phyloP scores from a whole-genome alignment of 2,113 vertebrate species.

The Rynchops niger region DNA sequence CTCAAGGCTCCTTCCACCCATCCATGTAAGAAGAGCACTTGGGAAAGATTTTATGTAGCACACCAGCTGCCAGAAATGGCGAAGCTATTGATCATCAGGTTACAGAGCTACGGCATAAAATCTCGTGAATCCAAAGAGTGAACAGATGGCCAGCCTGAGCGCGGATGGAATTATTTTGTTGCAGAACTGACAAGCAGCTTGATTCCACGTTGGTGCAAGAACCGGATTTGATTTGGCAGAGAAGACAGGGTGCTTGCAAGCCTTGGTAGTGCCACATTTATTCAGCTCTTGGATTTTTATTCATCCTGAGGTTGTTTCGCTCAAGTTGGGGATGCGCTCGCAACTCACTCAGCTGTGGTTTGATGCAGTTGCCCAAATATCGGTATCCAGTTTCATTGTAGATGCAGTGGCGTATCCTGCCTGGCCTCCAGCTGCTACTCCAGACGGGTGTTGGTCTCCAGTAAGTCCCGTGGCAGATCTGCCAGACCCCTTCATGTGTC shows the following conservation, averaged over 20 bases:
- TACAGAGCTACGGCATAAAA: conserved; percentile 45
- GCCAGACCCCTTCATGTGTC: neutral
- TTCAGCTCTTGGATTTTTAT: neutral
- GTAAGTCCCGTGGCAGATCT: neutral
- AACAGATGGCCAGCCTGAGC: conserved; percentile 57
- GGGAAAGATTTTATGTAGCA: conserved; percentile 16
- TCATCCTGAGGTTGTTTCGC: neutral
- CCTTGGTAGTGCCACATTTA: neutral
- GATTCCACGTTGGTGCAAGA: conserved; percentile 16
- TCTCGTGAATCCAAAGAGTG: conserved; percentile 25
- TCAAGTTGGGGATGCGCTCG: neutral
- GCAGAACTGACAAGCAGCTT: conserved; percentile 58
- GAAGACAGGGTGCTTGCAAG: conserved; percentile 5
- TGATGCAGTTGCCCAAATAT: neutral
- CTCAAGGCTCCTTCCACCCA: neutral
- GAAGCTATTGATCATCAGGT: conserved; percentile 56
- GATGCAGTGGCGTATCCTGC: neutral
- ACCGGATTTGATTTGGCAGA: conserved; percentile 17
- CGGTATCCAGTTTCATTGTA: neutral
- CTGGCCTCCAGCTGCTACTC: conserved; percentile 9
- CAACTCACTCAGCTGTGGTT: neutral
- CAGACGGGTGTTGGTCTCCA: neutral
- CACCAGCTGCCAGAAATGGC: conserved; percentile 20
- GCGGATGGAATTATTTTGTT: conserved; percentile 39
- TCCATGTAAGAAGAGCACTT: neutral